A percentile compares a stretch with the other conserved stretches of the same genome.
These are phyloP conservation scores for Cyprinodon brontotheroides DNA, from an alignment of 2,113 vertebrate species.

Conservation along the genomic window DNA sequence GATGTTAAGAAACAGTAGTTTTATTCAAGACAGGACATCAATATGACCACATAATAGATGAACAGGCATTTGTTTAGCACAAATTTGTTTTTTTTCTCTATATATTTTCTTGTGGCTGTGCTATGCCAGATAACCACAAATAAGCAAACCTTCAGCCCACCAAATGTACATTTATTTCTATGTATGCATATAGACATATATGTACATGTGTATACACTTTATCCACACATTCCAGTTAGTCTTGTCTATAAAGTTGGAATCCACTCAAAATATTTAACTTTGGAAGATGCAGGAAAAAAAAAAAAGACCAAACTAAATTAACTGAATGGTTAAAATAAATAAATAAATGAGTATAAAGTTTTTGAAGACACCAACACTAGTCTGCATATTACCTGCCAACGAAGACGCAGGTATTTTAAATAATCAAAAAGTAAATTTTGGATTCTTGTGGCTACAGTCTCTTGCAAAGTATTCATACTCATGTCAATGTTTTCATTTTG, in stretches of 20 bases:
- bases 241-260: slow-evolving; percentile 44
- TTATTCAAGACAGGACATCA: slow-evolving; percentile 75
- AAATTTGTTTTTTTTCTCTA: slow-evolving; percentile 59
- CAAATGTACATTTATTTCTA: slow-evolving; percentile 37
- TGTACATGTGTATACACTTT: slow-evolving; percentile 27
- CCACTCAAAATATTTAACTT: slow-evolving; percentile 19
- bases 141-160: slow-evolving; percentile 51
- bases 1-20: slow-evolving; percentile 70
- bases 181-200: slow-evolving; percentile 34
- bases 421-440: slow-evolving; percentile 11
- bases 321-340: not conserved
- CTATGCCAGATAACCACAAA: slow-evolving; percentile 58
- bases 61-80: slow-evolving; percentile 69
- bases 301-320: not conserved
- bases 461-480: not conserved
- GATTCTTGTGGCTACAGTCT: not conserved
- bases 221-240: slow-evolving; percentile 40
- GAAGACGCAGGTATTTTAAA: slow-evolving; percentile 33
- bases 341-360: slow-evolving; percentile 19
- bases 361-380: slow-evolving; percentile 35
- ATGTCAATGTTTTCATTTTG: not conserved
- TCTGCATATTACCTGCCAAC: slow-evolving; percentile 39
- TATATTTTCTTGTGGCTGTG: slow-evolving; percentile 17
- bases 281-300: not conserved
- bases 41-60: slow-evolving; percentile 73